phyloP scores from a whole-genome alignment of 1,140 invertebrate genomes.

The Paracyclopina nana region DNA sequence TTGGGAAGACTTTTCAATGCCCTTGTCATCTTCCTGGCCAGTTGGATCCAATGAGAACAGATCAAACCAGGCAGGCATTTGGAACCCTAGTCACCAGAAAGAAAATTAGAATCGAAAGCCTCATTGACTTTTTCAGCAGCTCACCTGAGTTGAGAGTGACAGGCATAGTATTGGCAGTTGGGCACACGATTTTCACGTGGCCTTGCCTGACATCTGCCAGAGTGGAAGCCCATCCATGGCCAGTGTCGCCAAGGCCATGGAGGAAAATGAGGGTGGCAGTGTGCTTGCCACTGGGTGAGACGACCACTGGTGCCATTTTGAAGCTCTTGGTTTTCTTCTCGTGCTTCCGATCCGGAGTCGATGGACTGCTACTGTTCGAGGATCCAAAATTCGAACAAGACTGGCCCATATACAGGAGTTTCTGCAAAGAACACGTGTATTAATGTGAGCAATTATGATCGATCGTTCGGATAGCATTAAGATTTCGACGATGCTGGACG shows the following conservation, averaged over 20 bases:
- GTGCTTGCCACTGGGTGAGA: conserved; percentile 27
- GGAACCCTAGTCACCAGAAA: neutral
- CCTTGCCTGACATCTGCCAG: conserved; percentile 53
- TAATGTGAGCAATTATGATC: too few relatives aligned
- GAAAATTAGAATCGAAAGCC: conserved; percentile 10
- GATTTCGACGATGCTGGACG: too few relatives aligned
- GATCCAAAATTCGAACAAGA: too few relatives aligned
- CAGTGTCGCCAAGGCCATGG: conserved; percentile 37
- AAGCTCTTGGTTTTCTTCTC: too few relatives aligned
- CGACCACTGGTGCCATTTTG: too few relatives aligned
- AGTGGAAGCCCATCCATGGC: conserved; percentile 72
- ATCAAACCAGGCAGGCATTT: conserved; percentile 44
- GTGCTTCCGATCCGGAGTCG: too few relatives aligned
- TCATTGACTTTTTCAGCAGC: conserved; percentile 46
- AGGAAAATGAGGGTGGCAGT: conserved; percentile 35
- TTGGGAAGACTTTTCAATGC: conserved; percentile 53
- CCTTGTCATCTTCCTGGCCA: conserved; percentile 70
- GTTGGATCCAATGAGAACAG: conserved; percentile 57
- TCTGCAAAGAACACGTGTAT: too few relatives aligned
- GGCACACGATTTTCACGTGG: conserved; percentile 79
- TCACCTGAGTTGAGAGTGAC: conserved; percentile 82
- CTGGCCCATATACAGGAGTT: too few relatives aligned
- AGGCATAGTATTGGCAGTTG: conserved; percentile 71
- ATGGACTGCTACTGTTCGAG: too few relatives aligned
- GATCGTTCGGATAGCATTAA: too few relatives aligned